Evolutionary conservation across 2,113 vertebrate species (phyloP), one percentile per base, ranked within the genome.

Genomic region (Microcebus ravelobensis): DNA sequence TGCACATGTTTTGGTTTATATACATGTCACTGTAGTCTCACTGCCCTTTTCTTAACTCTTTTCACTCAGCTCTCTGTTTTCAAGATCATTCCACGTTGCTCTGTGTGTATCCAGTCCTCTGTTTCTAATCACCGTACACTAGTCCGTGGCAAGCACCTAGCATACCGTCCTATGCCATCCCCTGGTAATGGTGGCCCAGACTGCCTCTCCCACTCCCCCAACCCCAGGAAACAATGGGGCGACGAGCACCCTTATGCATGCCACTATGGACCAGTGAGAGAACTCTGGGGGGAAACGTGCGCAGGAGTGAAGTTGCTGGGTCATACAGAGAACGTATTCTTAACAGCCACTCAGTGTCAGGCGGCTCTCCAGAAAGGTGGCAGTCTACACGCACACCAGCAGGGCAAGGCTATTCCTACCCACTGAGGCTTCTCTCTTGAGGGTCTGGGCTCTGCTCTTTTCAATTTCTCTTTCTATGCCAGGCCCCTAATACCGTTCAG

Each of bases 151-250:
- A 18, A 95, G 68, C 59, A 90, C 6, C 52, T 8, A 5, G 13
- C n/a, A 76, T n/a, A 4, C 3, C 29, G 59, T 6, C 21, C 36
- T 23, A 1, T 36, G 8, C 4, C 12, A 1, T 4, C 15, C 8
- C 25, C 29, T 8, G 14, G 55, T 31, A 7, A 76, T 3, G 21
- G 8, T 5, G 23, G 74, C 79, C 63, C 34, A 55, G 34, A 67
- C 27, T 39, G 48, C 76, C 42, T 95, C 76, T n/a, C n/a, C 29
- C 50, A 8, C 50, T 34, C 23, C 34, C 18, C 52, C 50, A 29
- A 42, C 68, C 42, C 23, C 29, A 7, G 0, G 0, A 71, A 71
- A 34, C 11, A 15, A 59, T 3, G 17, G 25, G 29, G 31, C 63
- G 23, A 0, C 6, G n/a, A 80, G 59, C 36, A 52, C 6, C 61